phyloP scores from a whole-genome alignment of 2,113 vertebrate genomes.

The Eulemur rufifrons region DNA sequence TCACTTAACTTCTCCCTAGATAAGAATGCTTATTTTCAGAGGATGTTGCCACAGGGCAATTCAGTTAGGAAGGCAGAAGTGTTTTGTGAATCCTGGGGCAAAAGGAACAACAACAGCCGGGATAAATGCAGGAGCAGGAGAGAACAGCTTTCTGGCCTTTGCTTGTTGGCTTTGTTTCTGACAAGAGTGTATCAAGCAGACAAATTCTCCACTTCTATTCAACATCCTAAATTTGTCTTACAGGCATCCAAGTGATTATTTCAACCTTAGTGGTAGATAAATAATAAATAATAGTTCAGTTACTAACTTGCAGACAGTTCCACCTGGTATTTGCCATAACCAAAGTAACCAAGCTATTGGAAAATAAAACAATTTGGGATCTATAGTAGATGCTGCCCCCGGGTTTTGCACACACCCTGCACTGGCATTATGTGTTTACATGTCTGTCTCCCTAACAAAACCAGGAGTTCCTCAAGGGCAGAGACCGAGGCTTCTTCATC shows the following conservation, averaged over 20 bases:
- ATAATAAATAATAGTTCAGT: background rate
- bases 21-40: background rate
- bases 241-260: background rate
- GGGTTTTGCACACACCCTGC: background rate
- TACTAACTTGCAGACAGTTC: background rate
- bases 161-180: background rate
- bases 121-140: too few species aligned
- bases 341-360: background rate
- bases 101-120: background rate
- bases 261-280: background rate
- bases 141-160: background rate
- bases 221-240: background rate
- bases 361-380: background rate
- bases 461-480: background rate
- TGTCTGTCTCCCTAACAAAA: background rate
- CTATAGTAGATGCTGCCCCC: background rate
- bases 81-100: background rate
- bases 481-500: background rate
- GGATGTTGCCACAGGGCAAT: background rate
- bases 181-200: background rate
- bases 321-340: background rate
- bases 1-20: background rate
- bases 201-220: background rate
- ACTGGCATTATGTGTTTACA: too few species aligned
- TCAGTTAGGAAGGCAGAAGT: background rate